These are phyloP conservation scores for Tauraco erythrolophus DNA, from an alignment of 2,113 vertebrate genomes.

Conservation along the genomic window DNA sequence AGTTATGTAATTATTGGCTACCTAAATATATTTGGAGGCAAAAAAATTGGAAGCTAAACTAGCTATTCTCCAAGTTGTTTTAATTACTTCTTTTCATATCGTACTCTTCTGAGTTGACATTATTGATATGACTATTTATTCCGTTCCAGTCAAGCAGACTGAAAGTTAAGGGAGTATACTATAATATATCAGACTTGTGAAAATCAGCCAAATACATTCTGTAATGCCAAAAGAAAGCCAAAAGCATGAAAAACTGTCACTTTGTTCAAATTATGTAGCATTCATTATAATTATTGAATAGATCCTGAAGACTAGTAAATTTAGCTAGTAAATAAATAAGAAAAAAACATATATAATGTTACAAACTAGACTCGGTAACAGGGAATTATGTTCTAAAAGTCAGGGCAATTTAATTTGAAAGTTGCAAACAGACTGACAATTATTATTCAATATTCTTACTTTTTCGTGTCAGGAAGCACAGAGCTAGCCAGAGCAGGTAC, in stretches of 20 bases:
- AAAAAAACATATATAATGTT: neutral
- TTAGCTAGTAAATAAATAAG: neutral
- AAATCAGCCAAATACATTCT: neutral
- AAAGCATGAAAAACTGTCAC: neutral
- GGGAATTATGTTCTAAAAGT: neutral
- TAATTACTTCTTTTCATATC: neutral
- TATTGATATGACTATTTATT: neutral
- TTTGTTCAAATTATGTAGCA: neutral
- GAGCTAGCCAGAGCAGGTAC: neutral
- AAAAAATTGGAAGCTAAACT: neutral
- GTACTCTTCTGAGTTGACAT: neutral
- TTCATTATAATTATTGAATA: neutral
- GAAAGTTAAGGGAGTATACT: neutral
- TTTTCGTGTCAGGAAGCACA: neutral
- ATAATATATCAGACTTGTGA: neutral
- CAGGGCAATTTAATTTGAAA: neutral
- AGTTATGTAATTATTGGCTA: neutral
- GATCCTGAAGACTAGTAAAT: neutral
- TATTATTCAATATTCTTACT: neutral
- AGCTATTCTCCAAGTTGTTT: neutral
- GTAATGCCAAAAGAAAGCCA: neutral
- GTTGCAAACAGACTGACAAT: neutral
- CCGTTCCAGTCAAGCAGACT: neutral
- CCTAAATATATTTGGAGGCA: neutral
- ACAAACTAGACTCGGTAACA: neutral